These are phyloP conservation scores for Steinernema feltiae DNA, from an alignment of 1,140 invertebrate genomes.

Conservation along the genomic window DNA sequence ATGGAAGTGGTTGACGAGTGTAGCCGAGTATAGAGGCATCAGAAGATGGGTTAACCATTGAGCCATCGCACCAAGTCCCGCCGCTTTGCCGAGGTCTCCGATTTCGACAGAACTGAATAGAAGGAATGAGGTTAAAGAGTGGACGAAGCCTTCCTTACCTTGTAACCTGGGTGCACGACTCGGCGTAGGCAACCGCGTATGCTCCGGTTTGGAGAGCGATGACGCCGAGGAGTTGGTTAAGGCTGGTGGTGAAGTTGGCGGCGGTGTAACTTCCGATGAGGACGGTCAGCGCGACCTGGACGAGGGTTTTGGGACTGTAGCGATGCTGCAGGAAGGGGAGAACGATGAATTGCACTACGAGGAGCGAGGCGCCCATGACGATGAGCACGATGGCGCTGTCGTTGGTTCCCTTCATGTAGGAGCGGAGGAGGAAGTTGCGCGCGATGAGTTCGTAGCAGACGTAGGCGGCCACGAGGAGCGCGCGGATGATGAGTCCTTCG, in stretches of 20 bases:
- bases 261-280: conserved; percentile 44
- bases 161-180: conserved; percentile 56
- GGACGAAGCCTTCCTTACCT: conserved; percentile 30
- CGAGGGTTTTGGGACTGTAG: conserved; percentile 42
- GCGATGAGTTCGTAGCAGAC: conserved; percentile 58
- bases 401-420: conserved; percentile 54
- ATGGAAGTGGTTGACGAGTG: conserved; percentile 50
- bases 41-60: conserved; percentile 56
- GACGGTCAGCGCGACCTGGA: conserved; percentile 46
- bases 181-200: conserved; percentile 57
- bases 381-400: conserved; percentile 54
- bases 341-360: conserved; percentile 49
- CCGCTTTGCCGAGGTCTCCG: conserved; percentile 54
- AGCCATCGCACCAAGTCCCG: conserved; percentile 56
- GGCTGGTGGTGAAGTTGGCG: conserved; percentile 46
- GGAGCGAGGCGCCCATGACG: conserved; percentile 49
- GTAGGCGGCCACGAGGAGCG: conserved; percentile 49
- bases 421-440: conserved; percentile 53
- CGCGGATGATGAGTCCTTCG: conserved; percentile 50
- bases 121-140: conserved; percentile 21
- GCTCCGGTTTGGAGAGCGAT: conserved; percentile 54
- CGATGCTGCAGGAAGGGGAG: conserved; percentile 48
- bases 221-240: conserved; percentile 51
- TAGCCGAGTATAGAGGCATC: conserved; percentile 54
- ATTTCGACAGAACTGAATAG: conserved; percentile 53